A percentile compares a stretch with the other conserved stretches of the same genome.
Conservation (phyloP, 64 coral and sea anemone species). For the Pocillopora damicornis region DNA sequence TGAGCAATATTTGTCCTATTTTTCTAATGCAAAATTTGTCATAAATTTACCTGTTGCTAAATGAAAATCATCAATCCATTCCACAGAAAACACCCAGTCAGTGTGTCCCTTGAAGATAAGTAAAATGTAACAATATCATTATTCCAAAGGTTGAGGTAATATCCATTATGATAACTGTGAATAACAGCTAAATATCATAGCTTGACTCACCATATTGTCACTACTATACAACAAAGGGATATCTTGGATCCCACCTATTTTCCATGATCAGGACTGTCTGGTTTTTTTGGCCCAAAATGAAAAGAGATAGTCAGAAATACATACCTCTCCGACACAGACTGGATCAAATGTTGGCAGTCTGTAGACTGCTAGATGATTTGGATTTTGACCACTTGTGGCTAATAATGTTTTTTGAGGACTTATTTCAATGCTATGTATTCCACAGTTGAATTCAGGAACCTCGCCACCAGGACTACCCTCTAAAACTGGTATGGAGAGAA, state of each 20-base stretch:
- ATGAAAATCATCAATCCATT: conserved; percentile 82
- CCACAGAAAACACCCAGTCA: conserved; percentile 93
- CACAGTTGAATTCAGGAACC: conserved; percentile 64
- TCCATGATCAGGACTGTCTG: no score
- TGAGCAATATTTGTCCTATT: no score
- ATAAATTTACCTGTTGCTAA: conserved; percentile 74
- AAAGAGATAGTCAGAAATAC: not conserved
- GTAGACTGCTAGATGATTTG: conserved; percentile 91
- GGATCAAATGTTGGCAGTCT: conserved; percentile 93
- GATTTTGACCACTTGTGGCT: conserved; percentile 91
- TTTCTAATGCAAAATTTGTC: not conserved
- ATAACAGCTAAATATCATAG: no score
- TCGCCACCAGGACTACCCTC: conserved; percentile 54
- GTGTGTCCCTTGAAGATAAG: conserved; percentile 56
- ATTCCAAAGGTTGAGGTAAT: no score
- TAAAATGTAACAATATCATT: not conserved
- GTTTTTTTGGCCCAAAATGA: no score
- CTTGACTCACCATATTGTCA: no score
- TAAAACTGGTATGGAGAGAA: conserved; percentile 64
- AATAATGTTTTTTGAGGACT: conserved; percentile 65
- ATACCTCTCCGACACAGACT: conserved; percentile 92
- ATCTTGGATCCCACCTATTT: no score
- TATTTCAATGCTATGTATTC: conserved; percentile 83
- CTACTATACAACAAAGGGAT: no score
- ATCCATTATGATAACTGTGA: no score